Evolutionary conservation across 2,113 vertebrate genomes (phyloP), one percentile per base, ranked within the genome.

Genomic region (Tragelaphus buxtoni): DNA sequence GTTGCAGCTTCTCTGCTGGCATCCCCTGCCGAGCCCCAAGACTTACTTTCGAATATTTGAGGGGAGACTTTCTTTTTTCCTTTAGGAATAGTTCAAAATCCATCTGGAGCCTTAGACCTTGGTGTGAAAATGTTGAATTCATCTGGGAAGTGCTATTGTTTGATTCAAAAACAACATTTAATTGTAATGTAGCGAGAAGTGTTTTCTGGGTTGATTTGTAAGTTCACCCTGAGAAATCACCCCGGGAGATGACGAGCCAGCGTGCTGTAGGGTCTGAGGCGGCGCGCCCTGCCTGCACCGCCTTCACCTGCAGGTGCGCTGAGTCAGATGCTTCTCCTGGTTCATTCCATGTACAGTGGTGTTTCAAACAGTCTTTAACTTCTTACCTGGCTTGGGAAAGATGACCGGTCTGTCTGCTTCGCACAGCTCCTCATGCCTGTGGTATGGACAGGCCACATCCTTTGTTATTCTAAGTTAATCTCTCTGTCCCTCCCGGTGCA

Each of bases 371-470:
- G 10, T 3, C 45, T 24, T 47, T 11, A 5, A 13, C 30, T 49
- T 24, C 56, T 28, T 6, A 7, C 4, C 17, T 4, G 45, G 3
- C 17, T 20, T n/a, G 17, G 55, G 18, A 72, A 51, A 9, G 77
- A 42, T 20, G n/a, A 1, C 7, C 45, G 1, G 18, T 49, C 47
- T 74, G 28, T 42, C 47, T 42, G 1, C 65, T n/a, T 9, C 5
- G 0, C 0, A 4, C 5, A 2, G 53, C 14, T 61, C 28, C 53
- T 28, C 4, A 0, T 1, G 2, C 6, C 0, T 9, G 32, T 42
- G 42, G 18, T 9, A 3, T 7, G 4, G 42, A 47, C 69, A 28
- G 45, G 45, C 69, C 42, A 20, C 10, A 4, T 28, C 51, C 45
- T 22, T 4, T 84, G 16, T 16, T 9, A 26, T 45, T 39, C 53